A percentile compares a stretch with the other conserved stretches of the same genome.
Evolutionary conservation across 2,888 invertebrate species (phyloP).

Genomic region (Ochropleura leucogaster): DNA sequence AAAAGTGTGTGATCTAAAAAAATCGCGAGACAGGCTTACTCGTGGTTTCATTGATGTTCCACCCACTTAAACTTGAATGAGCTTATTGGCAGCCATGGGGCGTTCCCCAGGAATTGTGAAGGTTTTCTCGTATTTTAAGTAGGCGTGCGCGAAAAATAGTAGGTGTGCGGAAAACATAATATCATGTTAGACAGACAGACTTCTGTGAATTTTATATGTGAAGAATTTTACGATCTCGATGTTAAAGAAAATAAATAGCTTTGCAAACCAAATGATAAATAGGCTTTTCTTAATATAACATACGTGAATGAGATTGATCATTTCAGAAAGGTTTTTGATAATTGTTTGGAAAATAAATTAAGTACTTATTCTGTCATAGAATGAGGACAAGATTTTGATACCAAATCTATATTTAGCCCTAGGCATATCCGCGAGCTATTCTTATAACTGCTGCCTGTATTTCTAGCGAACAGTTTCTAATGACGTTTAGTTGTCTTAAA

Average conservation of each 20-base stretch:
- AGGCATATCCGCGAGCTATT: background rate
- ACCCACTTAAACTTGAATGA: constrained; percentile 56
- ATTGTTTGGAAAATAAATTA: no score
- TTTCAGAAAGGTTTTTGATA: no score
- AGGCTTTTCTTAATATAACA: background rate
- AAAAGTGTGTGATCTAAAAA: constrained; percentile 21
- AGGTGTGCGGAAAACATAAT: constrained; percentile 4
- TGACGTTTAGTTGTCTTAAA: constrained; percentile 30
- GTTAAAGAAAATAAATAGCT: background rate
- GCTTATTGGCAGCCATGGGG: constrained; percentile 53
- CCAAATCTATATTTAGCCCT: background rate
- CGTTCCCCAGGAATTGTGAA: constrained; percentile 42
- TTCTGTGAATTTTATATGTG: background rate
- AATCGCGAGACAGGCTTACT: constrained; percentile 20
- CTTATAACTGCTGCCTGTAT: background rate
- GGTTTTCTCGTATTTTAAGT: constrained; percentile 44
- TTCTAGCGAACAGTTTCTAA: background rate
- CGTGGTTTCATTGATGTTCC: constrained; percentile 51
- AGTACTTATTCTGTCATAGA: background rate
- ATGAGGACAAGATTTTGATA: background rate
- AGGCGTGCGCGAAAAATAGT: constrained; percentile 36
- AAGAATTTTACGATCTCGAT: background rate
- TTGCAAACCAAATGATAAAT: background rate
- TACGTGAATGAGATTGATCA: no score
- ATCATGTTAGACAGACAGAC: constrained; percentile 12